Base-by-base conservation (phyloP, 2,113 vertebrate species). In the Triplophysa siluroides region DNA sequence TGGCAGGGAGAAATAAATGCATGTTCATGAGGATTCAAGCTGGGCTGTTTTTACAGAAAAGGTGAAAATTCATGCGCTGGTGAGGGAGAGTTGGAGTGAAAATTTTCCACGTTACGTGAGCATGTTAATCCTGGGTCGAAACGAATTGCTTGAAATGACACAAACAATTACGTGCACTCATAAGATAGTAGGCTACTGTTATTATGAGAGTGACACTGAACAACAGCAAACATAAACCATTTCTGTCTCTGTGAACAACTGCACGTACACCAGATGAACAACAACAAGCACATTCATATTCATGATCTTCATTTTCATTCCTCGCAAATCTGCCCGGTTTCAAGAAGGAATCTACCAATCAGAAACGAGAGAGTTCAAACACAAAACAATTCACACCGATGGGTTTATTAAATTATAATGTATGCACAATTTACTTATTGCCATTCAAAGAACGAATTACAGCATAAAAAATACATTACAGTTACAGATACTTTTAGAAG, bases 261-360 rank as follows among this genome's bases (percentile, higher is more conserved):
- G 24, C 43, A 72, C 14, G n/a, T 66, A 45, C 52, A 43, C 10
- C 68, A 74, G 26, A 80, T 14, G 43, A n/a, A 70, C 66, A 47
- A 29, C 26, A 52, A n/a, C 23, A 26, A 18, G 43, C 65, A 50
- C 56, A 52, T 13, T 19, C 33, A 29, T 2, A 56, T 58, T 67
- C 45, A 26, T 45, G n/a, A 58, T 58, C 13, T 60, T 41, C 19
- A 33, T 52, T 23, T 2, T n/a, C 65, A 50, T 60, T 69, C 16
- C 64, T 21, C 4, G 19, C 23, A 66, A 69, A 23, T 69, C 65
- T 64, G 74, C 66, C 73, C 23, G 67, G 65, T 71, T 66, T 54
- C 21, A 69, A 24, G 13, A 47, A n/a, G n/a, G 65, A 13, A 9
- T 16, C 11, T 23, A 43, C 78, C 78, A 79, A 72, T 79, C 67